Evolutionary conservation across 2,113 vertebrate genomes (phyloP), one percentile per base, ranked within the genome.

Genomic region (Spermophilus dauricus): DNA sequence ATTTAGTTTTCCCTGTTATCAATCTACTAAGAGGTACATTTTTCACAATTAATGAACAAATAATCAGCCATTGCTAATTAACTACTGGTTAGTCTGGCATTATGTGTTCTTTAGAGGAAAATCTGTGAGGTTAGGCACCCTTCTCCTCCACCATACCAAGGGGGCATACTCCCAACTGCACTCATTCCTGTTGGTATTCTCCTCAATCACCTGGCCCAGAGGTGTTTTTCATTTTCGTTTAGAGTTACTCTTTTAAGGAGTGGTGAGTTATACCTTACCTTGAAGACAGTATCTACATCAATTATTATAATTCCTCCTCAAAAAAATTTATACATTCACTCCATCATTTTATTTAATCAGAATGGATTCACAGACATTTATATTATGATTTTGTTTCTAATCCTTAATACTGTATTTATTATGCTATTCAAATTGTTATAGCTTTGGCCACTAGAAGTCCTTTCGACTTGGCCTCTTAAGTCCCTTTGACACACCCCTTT

Each of bases 51-150:
- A 39, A 88, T 63, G 13, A n/a, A 34, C 30, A 24, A 48, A 45
- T 63, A 11, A 67, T 67, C 32, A 48, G 63, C 22, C 6, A n/a
- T n/a, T 69, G 32, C 32, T 69, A 67, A 48, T 48, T 85, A 69
- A 34, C 63, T n/a, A 26, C 12, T 6, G 39, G 18, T 86, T 28
- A 77, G 39, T 11, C 5, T 42, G n/a, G 6, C 45, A 34, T 37
- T n/a, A 63, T 26, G 24, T 65, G 34, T 48, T 63, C 56, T 30
- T 63, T 5, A 1, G 34, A 14, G 34, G 24, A 90, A 80, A 20
- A 34, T 5, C 13, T 1, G 42, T 17, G 6, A 17, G 8, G 14
- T n/a, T 28, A 69, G 51, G 22, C n/a, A 7, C 45, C 1, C 0
- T 87, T 73, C 48, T 51, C 48, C 51, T 73, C 26, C 7, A 13